Percentiles rank a stretch among this genome's conserved stretches.
These are phyloP conservation scores for Pongo pygmaeus DNA, from an alignment of 2,113 vertebrate genomes.

Conservation along the genomic window DNA sequence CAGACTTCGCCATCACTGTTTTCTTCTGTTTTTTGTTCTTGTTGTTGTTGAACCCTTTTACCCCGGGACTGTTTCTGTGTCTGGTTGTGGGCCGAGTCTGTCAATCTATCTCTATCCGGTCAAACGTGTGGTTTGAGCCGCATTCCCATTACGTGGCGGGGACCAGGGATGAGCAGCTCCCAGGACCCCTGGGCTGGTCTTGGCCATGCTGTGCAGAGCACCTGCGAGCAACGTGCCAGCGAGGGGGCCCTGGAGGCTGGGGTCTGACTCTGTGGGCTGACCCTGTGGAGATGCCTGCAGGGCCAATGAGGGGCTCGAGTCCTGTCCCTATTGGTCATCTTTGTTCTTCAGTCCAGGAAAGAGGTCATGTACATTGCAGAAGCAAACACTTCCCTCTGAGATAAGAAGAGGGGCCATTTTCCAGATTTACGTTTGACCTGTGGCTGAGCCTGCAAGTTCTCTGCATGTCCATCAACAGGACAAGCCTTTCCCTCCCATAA, in stretches of 20 bases:
- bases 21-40: too few relatives aligned
- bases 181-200: neutral
- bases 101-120: fast-evolving
- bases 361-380: neutral
- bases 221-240: neutral
- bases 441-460: neutral
- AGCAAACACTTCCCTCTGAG: neutral
- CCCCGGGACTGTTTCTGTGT: neutral
- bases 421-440: fast-evolving
- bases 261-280: neutral
- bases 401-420: fast-evolving
- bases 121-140: neutral
- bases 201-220: fast-evolving
- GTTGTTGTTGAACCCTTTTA: neutral
- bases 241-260: fast-evolving
- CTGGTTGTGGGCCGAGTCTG: neutral
- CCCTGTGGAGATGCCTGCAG: neutral
- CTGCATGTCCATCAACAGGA: fast-evolving
- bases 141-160: fast-evolving
- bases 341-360: fast-evolving
- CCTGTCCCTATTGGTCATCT: fast-evolving
- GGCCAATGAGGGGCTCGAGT: fast-evolving
- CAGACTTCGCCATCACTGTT: fast-evolving
- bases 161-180: fast-evolving
- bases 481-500: fast-evolving